Evolutionary conservation across 2,888 invertebrate species (phyloP).

Genomic region (Coleophora flavipennella): DNA sequence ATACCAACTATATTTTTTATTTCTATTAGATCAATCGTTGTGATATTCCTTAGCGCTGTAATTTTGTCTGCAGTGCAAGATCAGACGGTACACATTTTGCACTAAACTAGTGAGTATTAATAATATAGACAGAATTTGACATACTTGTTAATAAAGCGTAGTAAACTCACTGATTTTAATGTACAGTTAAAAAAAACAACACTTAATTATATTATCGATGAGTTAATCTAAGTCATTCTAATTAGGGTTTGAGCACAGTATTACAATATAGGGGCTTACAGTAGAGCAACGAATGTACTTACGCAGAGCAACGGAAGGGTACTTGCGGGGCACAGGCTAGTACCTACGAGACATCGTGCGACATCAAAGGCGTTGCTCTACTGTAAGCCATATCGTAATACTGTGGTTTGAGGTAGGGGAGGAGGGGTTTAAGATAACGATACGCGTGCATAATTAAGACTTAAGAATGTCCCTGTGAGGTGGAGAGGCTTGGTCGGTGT

Average conservation of each 20-base stretch:
- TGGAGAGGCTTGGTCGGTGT: slow-evolving; percentile 22
- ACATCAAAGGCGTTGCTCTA: too few species aligned
- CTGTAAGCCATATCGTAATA: too few species aligned
- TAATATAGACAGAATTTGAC: too few species aligned
- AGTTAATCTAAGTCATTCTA: slow-evolving; percentile 68
- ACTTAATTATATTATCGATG: slow-evolving; percentile 49
- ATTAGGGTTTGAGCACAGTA: slow-evolving; percentile 60
- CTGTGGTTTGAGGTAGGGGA: slow-evolving; percentile 30
- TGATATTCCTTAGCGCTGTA: slow-evolving; percentile 27
- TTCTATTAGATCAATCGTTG: slow-evolving; percentile 54
- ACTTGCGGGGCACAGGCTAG: too few species aligned
- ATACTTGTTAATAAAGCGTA: too few species aligned
- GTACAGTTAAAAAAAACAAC: slow-evolving; percentile 45
- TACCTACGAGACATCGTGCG: too few species aligned
- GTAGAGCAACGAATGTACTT: too few species aligned
- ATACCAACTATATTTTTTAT: slow-evolving; percentile 21
- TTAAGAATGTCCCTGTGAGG: slow-evolving; percentile 38
- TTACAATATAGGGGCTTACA: too few species aligned
- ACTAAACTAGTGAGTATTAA: too few species aligned
- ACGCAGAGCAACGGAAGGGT: too few species aligned
- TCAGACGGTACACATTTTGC: slow-evolving; percentile 1
- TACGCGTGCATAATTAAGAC: too few species aligned
- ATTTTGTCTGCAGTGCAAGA: slow-evolving; percentile 2
- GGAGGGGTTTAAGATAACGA: too few species aligned
- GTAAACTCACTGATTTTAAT: slow-evolving; percentile 17